These are phyloP conservation scores for Propithecus perrieri DNA, from an alignment of 2,797 vertebrate species.

Conservation along the genomic window DNA sequence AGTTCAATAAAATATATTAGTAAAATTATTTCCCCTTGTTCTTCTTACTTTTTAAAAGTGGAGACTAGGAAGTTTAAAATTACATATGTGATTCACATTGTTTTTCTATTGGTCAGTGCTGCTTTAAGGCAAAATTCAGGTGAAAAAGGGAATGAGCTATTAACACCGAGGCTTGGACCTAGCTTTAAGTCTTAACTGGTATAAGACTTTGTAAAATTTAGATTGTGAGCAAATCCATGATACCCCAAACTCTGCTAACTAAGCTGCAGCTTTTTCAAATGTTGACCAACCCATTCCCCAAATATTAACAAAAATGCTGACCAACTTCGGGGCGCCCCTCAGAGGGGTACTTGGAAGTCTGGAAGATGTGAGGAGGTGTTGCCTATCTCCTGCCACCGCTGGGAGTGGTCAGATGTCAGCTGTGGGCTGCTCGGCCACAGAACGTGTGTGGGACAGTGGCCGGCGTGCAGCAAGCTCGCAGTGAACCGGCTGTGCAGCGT, in stretches of 20 bases:
- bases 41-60: neutral
- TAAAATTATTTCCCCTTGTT: neutral
- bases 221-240: neutral
- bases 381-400: too few relatives aligned
- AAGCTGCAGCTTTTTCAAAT: neutral
- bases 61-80: neutral
- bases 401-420: neutral
- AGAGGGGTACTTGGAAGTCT: neutral
- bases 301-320: neutral
- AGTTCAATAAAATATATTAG: neutral
- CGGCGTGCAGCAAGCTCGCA: accelerated
- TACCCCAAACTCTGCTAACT: too few relatives aligned
- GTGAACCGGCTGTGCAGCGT: neutral
- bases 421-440: neutral
- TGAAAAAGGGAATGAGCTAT: neutral
- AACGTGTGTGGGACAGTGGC: accelerated
- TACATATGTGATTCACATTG: neutral
- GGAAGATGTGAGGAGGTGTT: neutral
- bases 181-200: neutral
- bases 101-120: neutral
- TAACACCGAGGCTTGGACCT: neutral
- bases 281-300: neutral
- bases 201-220: neutral
- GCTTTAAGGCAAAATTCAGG: neutral
- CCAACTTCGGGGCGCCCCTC: neutral